Conservation (phyloP, 2,888 invertebrate genomes). For the Lithophane socia region DNA sequence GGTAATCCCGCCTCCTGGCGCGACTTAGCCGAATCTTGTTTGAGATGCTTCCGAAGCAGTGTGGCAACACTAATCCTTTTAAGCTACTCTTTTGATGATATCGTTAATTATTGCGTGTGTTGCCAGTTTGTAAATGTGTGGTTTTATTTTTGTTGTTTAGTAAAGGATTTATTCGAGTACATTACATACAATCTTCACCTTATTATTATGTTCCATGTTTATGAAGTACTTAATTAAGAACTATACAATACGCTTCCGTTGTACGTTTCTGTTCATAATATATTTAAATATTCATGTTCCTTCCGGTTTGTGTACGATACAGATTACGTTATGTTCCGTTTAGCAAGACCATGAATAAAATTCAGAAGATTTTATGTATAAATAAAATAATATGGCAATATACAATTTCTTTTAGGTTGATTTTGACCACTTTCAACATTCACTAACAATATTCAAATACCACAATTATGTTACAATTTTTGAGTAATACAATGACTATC, state of each 20-base stretch:
- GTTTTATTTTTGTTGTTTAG: conserved; percentile 1
- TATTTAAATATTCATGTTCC: conserved; percentile 3
- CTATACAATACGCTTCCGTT: conserved; percentile 1
- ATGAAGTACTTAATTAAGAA: background rate
- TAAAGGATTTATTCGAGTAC: too few relatives aligned
- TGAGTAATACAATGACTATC: background rate
- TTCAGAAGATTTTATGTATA: background rate
- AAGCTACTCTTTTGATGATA: conserved; percentile 78
- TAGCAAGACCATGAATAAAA: conserved; percentile 1
- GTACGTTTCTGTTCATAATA: background rate
- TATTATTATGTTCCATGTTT: background rate
- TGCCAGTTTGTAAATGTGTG: conserved; percentile 50
- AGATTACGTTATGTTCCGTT: background rate
- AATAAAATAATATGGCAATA: background rate
- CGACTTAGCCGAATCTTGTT: conserved; percentile 77
- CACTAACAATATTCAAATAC: background rate
- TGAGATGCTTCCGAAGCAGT: conserved; percentile 74
- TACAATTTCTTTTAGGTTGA: background rate
- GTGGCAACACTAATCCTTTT: conserved; percentile 74
- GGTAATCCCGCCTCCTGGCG: conserved; percentile 78
- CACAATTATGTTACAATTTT: background rate
- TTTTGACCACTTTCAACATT: background rate
- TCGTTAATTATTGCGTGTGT: conserved; percentile 75
- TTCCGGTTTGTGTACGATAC: background rate
- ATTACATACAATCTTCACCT: background rate